A percentile compares a stretch with the other conserved stretches of the same genome.
Conservation (phyloP, 2,797 vertebrate species). For the Micromesistius poutassou region DNA sequence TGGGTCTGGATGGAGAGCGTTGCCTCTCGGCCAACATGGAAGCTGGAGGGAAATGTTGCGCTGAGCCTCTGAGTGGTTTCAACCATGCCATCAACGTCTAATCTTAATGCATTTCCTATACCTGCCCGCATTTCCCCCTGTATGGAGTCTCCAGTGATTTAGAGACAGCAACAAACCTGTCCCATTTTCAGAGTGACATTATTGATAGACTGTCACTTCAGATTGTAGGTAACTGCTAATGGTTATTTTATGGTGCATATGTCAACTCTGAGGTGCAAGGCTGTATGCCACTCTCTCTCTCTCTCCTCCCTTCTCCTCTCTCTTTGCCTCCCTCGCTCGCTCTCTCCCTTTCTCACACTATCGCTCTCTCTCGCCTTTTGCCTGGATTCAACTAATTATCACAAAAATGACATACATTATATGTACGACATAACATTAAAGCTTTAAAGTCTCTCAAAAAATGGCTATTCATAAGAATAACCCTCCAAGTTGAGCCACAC, state of each 20-base stretch:
- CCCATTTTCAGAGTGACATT: conserved; percentile 79
- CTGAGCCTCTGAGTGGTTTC: conserved; percentile 34
- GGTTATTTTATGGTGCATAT: conserved; percentile 80
- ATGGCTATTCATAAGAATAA: conserved; percentile 37
- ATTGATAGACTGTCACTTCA: conserved; percentile 82
- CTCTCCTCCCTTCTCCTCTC: conserved; percentile 32
- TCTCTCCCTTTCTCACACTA: neutral
- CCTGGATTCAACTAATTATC: conserved; percentile 46
- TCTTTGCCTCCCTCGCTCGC: conserved; percentile 29
- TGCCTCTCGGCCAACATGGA: neutral
- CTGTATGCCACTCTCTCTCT: conserved; percentile 18
- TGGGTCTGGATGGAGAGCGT: neutral
- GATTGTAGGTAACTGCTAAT: conserved; percentile 79
- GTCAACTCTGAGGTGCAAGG: conserved; percentile 70
- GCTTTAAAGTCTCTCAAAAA: conserved; percentile 5
- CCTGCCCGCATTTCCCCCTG: conserved; percentile 59
- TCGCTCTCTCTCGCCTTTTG: conserved; percentile 34
- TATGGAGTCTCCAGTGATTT: conserved; percentile 76
- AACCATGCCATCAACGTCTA: conserved; percentile 36
- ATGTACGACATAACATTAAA: no score
- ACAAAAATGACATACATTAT: conserved; percentile 28
- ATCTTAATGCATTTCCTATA: conserved; percentile 74
- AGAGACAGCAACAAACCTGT: conserved; percentile 83
- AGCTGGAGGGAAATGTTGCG: conserved; percentile 54
- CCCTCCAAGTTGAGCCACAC: conserved; percentile 17